Percentiles rank a stretch among this genome's conserved stretches.
These are phyloP conservation scores for Pseudomyrmex dendroicus DNA, from an alignment of 1,140 invertebrate species.

Conservation along the genomic window DNA sequence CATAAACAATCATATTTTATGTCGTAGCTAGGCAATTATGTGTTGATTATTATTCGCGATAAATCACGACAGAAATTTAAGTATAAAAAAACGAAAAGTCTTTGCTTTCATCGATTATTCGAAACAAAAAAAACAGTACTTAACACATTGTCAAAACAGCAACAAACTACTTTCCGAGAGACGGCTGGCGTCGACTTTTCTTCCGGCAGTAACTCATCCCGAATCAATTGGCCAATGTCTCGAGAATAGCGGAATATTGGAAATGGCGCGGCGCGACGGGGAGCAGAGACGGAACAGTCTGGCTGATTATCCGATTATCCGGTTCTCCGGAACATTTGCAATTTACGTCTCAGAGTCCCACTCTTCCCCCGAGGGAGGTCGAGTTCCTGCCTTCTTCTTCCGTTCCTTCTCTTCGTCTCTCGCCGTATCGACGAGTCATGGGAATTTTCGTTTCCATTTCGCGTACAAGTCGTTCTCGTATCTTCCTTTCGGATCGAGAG, in stretches of 20 bases:
- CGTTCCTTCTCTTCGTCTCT: background rate
- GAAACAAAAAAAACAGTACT: background rate
- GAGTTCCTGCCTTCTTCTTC: slow-evolving; percentile 35
- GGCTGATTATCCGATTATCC: slow-evolving; percentile 84
- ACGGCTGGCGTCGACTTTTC: slow-evolving; percentile 58
- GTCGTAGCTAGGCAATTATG: too few species aligned
- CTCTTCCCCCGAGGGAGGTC: slow-evolving; percentile 37
- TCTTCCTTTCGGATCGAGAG: slow-evolving; percentile 32
- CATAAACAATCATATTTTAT: too few species aligned
- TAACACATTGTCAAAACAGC: slow-evolving; percentile 22
- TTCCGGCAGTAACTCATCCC: slow-evolving; percentile 70
- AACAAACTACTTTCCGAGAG: slow-evolving; percentile 52
- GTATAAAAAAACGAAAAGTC: background rate
- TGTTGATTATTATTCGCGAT: too few species aligned
- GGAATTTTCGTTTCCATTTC: slow-evolving; percentile 62
- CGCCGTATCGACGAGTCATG: slow-evolving; percentile 37
- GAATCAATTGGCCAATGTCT: slow-evolving; percentile 76
- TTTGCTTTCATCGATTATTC: background rate
- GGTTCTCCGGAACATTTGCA: slow-evolving; percentile 82
- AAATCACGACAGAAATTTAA: background rate
- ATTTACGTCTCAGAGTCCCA: slow-evolving; percentile 76
- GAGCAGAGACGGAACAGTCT: slow-evolving; percentile 83
- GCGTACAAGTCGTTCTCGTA: slow-evolving; percentile 2
- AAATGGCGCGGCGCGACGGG: slow-evolving; percentile 72
- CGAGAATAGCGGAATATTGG: slow-evolving; percentile 81